Conservation (phyloP, 2,113 vertebrate species). For the Psittacus erithacus region DNA sequence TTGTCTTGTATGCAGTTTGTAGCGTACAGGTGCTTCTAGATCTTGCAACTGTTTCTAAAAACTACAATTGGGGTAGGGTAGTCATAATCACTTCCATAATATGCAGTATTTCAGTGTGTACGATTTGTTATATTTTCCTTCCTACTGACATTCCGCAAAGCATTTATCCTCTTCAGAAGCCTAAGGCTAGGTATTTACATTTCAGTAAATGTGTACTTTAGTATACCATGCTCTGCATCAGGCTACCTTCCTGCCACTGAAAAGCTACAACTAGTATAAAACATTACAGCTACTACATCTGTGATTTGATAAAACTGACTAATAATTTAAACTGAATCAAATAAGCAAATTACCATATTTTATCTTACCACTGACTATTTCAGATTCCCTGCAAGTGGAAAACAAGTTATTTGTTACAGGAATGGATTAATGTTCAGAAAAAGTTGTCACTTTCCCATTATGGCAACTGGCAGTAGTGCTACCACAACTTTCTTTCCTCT, state of each 20-base stretch:
- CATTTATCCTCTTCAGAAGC: background rate
- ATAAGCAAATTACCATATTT: background rate
- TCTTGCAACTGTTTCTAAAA: background rate
- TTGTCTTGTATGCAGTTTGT: background rate
- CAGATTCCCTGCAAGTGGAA: background rate
- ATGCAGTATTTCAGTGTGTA: background rate
- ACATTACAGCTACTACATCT: background rate
- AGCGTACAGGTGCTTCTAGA: background rate
- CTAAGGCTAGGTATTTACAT: background rate
- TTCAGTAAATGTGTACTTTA: background rate
- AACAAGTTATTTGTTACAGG: background rate
- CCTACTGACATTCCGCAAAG: background rate
- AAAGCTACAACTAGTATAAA: background rate
- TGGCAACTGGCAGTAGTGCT: background rate
- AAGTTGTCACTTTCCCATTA: background rate
- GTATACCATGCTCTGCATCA: background rate
- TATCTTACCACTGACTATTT: background rate
- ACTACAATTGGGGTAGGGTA: background rate
- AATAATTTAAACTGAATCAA: background rate
- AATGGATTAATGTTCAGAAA: background rate
- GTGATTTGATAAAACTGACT: background rate
- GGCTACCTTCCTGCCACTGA: background rate
- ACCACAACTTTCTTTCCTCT: background rate
- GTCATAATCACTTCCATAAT: background rate
- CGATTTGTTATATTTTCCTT: background rate